Conservation (phyloP, 2,888 invertebrate species). For the Blastobasis lacticolella region DNA sequence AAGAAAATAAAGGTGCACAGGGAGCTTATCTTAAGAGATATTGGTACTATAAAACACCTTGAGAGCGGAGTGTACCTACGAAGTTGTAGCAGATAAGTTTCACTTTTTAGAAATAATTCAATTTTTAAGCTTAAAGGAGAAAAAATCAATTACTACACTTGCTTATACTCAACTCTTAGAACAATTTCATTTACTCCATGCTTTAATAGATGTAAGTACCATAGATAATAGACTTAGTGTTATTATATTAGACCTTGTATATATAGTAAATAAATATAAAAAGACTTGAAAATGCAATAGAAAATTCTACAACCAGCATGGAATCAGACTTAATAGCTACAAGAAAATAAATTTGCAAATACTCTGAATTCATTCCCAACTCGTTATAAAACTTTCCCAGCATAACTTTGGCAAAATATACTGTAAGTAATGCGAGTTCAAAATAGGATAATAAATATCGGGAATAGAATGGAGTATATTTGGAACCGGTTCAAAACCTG, state of each 20-base stretch:
- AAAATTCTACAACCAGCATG: not conserved
- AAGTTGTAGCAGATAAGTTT: too few relatives aligned
- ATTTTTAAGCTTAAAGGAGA: too few relatives aligned
- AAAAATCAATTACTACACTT: too few relatives aligned
- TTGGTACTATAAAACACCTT: constrained; percentile 56
- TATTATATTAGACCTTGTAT: too few relatives aligned
- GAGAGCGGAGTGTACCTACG: constrained; percentile 21
- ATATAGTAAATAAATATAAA: too few relatives aligned
- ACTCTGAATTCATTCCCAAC: constrained; percentile 1
- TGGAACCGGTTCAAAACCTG: constrained; percentile 41
- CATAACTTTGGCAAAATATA: constrained; percentile 15
- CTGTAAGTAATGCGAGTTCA: constrained; percentile 18
- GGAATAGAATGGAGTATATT: constrained; percentile 33
- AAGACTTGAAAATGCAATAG: not conserved
- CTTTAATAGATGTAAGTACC: too few relatives aligned
- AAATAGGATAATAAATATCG: constrained; percentile 40
- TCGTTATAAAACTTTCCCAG: constrained; percentile 15
- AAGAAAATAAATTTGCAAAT: constrained; percentile 5
- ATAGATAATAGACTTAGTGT: too few relatives aligned
- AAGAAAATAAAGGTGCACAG: constrained; percentile 52
- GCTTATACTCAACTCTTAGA: too few relatives aligned
- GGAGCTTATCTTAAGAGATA: constrained; percentile 59
- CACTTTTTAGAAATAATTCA: too few relatives aligned
- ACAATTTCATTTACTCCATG: too few relatives aligned
- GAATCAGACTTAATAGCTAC: constrained; percentile 6